Evolutionary conservation across 2,113 vertebrate genomes (phyloP), one percentile per base, ranked within the genome.

Genomic region (Bujurquina vittata): DNA sequence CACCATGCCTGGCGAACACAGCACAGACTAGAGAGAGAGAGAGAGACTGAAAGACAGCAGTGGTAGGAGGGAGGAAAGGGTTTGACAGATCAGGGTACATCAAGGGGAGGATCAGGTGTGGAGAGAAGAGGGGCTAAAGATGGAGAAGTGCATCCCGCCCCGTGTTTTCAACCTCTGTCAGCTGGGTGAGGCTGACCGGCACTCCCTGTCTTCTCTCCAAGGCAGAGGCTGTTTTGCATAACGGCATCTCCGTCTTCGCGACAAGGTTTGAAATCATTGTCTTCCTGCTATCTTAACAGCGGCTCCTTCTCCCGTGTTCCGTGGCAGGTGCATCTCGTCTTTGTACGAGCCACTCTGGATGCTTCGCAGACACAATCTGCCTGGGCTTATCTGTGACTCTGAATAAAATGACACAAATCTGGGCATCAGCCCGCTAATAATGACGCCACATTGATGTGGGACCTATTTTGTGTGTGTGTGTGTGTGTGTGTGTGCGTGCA

Each of bases 351-450:
- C 78, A n/a, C 85, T 87, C 80, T 15, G 77, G 80, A 88, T 58
- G 88, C 87, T 26, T n/a, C 43, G 22, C 85, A 87, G 77, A 84
- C 88, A 84, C 90, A 81, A 86, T 92, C 86, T 89, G 76, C 79
- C 37, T 14, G n/a, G 58, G 75, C 77, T 93, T 80, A 88, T 92
- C 84, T 89, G 74, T 87, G 83, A 87, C 65, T 22, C 63, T 23
- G 73, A 86, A 60, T 74, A 88, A 89, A 92, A 85, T 72, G 91
- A 89, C 87, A 91, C 86, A 90, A 93, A 91, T 86, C 85, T 92
- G 84, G 84, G 85, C 85, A 90, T 84, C 83, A 62, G 84, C 84
- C 79, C 11, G 37, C 89, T 92, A 94, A 93, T 93, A 91, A 91
- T 89, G 88, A 89, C 52, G 86, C 78, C 72, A 52, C 69, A 84